Conservation (phyloP, 2,797 vertebrate genomes). For the Otolemur crassicaudatus region DNA sequence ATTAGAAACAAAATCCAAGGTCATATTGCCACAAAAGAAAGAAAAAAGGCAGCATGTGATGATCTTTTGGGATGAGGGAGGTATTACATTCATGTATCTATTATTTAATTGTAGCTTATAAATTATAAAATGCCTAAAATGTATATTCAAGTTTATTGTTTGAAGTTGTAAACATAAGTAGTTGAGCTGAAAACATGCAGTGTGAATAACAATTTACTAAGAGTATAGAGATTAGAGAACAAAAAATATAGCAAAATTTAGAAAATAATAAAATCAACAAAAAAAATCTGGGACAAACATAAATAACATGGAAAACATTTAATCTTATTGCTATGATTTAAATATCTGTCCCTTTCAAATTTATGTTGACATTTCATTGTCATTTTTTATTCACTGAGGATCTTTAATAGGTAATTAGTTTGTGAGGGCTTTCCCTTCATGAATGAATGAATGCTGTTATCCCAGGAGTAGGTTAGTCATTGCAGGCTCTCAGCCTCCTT, state of each 20-base stretch:
- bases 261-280: background rate
- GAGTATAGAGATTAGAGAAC: background rate
- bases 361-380: background rate
- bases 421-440: background rate
- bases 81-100: background rate
- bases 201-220: background rate
- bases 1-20: background rate
- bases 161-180: background rate
- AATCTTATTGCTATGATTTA: background rate
- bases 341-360: background rate
- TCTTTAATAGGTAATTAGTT: background rate
- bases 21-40: background rate
- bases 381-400: background rate
- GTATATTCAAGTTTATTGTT: background rate
- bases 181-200: background rate
- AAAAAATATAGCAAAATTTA: background rate
- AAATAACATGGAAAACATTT: background rate
- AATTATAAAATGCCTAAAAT: background rate
- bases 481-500: background rate
- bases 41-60: background rate
- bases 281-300: background rate
- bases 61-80: background rate
- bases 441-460: background rate
- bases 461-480: background rate
- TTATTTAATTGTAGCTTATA: slow-evolving; percentile 2